phyloP scores from a whole-genome alignment of 2,113 vertebrate species.

The Bothrops jararaca region DNA sequence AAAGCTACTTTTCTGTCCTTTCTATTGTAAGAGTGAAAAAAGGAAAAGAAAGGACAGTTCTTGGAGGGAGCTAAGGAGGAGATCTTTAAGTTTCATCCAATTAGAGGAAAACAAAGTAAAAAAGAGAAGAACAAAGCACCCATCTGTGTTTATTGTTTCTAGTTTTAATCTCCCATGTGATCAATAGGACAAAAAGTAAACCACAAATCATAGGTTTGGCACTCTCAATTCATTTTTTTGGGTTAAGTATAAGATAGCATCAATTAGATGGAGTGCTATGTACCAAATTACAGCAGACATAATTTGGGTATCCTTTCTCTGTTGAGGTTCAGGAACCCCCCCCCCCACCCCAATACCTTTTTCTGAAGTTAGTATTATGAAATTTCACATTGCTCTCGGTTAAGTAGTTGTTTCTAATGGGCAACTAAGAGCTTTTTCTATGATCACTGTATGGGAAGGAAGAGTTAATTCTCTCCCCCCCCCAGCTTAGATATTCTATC shows the following conservation, averaged over 20 bases:
- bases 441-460: neutral
- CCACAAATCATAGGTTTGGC: neutral
- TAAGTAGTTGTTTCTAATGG: neutral
- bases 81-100: neutral
- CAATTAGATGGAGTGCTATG: neutral
- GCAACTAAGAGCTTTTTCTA: neutral
- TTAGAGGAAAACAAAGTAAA: neutral
- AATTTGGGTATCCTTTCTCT: neutral
- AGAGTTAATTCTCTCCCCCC: neutral
- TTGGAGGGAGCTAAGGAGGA: neutral
- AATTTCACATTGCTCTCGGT: neutral
- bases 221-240: neutral
- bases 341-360: neutral
- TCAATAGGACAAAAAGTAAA: neutral
- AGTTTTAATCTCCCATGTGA: neutral
- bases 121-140: neutral
- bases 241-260: neutral
- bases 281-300: neutral
- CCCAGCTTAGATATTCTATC: neutral
- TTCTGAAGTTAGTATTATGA: neutral
- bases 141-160: neutral
- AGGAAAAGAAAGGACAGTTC: neutral
- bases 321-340: neutral
- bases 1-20: neutral
- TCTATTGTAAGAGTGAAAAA: neutral